A percentile compares a stretch with the other conserved stretches of the same genome.
These are phyloP conservation scores for Caenorhabditis sinica DNA, from an alignment of 2,888 invertebrate genomes.

Conservation along the genomic window DNA sequence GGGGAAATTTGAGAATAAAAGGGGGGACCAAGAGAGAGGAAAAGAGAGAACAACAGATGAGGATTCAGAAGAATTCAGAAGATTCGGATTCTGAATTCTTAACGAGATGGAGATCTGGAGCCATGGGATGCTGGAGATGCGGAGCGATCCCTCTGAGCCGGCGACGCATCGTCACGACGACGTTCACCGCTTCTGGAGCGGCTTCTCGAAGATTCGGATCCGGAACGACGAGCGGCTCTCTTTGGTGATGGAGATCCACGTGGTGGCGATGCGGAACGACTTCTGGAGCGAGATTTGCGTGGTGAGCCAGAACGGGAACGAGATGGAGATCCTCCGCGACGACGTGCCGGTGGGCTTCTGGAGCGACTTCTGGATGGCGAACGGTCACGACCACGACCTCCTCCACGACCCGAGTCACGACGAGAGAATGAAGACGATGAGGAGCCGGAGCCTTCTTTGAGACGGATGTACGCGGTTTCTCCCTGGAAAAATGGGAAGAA, in stretches of 20 bases:
- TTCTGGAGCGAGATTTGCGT: neutral
- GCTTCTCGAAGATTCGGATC: neutral
- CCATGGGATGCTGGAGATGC: neutral
- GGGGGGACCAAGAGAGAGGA: no score
- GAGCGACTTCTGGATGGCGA: neutral
- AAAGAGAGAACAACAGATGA: no score
- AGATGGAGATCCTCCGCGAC: constrained; percentile 7
- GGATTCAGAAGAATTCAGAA: no score
- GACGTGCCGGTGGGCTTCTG: neutral
- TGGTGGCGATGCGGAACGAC: no score
- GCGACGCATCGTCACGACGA: neutral
- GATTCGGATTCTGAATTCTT: no score
- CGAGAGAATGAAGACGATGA: neutral
- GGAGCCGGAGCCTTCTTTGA: neutral
- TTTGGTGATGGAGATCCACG: no score
- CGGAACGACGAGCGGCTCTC: neutral
- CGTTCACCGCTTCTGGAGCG: neutral
- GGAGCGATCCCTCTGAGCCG: neutral
- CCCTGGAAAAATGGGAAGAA: neutral
- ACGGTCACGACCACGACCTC: neutral
- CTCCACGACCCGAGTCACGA: neutral
- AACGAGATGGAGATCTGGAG: neutral
- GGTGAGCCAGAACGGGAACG: neutral
- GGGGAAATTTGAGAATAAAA: no score
- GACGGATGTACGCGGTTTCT: neutral